These are phyloP conservation scores for Eudyptes chrysolophus DNA, from an alignment of 2,113 vertebrate species.

Conservation along the genomic window DNA sequence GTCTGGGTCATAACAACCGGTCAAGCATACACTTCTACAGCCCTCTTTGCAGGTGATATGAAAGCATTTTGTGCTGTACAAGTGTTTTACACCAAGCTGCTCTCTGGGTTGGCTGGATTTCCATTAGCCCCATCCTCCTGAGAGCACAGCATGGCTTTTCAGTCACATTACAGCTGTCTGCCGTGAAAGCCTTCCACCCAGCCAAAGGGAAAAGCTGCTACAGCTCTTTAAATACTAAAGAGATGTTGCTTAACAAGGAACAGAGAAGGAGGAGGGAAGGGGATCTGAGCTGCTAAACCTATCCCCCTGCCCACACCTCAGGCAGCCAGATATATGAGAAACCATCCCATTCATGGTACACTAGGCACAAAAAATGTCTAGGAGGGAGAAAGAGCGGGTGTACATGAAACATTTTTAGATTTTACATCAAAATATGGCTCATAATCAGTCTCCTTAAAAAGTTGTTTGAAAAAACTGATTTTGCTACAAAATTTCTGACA, in stretches of 20 bases:
- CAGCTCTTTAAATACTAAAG: background rate
- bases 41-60: background rate
- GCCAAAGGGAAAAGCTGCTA: background rate
- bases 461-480: background rate
- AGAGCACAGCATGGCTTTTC: background rate
- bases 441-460: background rate
- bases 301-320: background rate
- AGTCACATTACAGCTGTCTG: background rate
- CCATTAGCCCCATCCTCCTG: background rate
- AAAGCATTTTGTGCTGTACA: constrained; percentile 7
- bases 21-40: background rate
- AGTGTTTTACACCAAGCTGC: background rate
- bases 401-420: background rate
- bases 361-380: background rate
- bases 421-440: background rate
- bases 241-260: background rate
- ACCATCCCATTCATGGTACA: rapidly evolving
- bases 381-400: background rate
- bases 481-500: background rate
- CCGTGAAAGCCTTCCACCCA: background rate
- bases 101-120: background rate
- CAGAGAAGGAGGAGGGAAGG: rapidly evolving
- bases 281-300: background rate
- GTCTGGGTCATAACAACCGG: background rate
- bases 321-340: background rate